Conservation (phyloP, 2,797 vertebrate genomes). For the Gymnopithys bicolor region DNA sequence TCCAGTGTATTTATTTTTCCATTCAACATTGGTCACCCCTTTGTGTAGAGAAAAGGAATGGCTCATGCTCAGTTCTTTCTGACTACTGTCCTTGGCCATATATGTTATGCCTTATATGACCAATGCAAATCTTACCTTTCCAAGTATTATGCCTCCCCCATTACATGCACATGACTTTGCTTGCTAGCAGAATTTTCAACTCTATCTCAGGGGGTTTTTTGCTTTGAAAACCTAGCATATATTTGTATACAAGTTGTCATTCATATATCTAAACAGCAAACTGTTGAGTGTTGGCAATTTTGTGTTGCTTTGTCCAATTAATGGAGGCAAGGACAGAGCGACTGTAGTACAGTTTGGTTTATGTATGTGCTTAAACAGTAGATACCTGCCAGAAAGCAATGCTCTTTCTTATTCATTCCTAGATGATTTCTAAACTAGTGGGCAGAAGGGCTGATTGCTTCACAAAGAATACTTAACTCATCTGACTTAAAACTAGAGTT, state of each 20-base stretch:
- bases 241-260: not conserved
- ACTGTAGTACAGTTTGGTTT: not conserved
- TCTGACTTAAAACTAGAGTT: not conserved
- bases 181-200: not conserved
- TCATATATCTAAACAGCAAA: not conserved
- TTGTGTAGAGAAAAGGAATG: not conserved
- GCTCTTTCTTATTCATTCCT: not conserved
- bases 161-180: fast-evolving
- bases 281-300: not conserved
- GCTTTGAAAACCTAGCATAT: not conserved
- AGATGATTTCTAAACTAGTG: not conserved
- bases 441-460: not conserved
- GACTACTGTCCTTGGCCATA: not conserved
- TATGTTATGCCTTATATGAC: not conserved
- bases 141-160: fast-evolving
- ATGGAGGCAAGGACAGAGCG: not conserved
- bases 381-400: not conserved
- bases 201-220: not conserved
- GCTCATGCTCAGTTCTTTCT: not conserved
- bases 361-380: not conserved
- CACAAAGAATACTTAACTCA: not conserved
- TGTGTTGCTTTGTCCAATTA: not conserved
- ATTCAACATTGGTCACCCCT: not conserved
- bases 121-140: not conserved
- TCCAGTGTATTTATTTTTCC: not conserved